Percentiles rank a stretch among this genome's conserved stretches.
Evolutionary conservation across 2,797 vertebrate genomes (phyloP).

Genomic region (Syndactyla subalaris): DNA sequence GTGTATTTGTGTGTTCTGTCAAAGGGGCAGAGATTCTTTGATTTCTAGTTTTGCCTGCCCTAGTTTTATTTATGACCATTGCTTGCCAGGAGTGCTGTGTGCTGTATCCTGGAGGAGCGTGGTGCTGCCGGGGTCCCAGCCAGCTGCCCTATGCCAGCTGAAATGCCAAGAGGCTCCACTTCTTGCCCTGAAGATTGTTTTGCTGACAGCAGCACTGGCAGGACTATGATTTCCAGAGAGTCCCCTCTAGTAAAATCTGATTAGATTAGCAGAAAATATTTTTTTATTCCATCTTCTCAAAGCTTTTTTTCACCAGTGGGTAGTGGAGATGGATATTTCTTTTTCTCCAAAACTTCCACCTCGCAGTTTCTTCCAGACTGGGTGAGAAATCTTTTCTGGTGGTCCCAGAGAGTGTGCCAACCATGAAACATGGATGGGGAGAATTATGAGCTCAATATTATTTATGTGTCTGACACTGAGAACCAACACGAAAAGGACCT

Average conservation of each 20-base stretch:
- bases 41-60: neutral
- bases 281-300: neutral
- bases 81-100: neutral
- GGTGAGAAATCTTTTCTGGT: neutral
- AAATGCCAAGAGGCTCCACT: neutral
- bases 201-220: neutral
- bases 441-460: neutral
- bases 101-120: fast-evolving
- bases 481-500: neutral
- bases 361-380: neutral
- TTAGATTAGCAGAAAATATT: neutral
- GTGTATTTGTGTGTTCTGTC: neutral
- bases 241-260: neutral
- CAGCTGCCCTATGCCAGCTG: neutral
- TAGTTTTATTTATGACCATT: neutral
- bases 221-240: neutral
- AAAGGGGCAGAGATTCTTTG: neutral
- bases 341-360: neutral
- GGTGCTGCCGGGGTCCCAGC: neutral
- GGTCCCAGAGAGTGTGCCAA: neutral
- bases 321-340: neutral
- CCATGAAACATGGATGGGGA: fast-evolving
- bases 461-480: neutral
- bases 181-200: neutral
- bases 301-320: neutral